Evolutionary conservation across 2,888 invertebrate species (phyloP).

Genomic region (Megaustenia siamemsis): DNA sequence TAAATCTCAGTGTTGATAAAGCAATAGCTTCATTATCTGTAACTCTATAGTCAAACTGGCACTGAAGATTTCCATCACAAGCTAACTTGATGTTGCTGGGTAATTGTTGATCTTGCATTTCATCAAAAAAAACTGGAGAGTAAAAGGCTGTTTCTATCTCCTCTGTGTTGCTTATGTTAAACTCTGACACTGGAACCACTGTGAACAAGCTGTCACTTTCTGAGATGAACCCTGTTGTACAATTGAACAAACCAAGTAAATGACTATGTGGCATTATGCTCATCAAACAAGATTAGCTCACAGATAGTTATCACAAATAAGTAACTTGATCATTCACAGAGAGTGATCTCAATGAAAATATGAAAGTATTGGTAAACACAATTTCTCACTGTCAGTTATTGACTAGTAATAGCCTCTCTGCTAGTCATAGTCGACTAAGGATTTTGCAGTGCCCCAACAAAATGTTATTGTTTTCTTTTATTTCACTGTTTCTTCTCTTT

Average conservation of each 20-base stretch:
- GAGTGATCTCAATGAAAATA: no score
- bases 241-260: conserved; percentile 9
- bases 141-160: background rate
- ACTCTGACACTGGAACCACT: background rate
- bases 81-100: conserved; percentile 60
- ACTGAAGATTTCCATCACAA: conserved; percentile 67
- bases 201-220: conserved; percentile 51
- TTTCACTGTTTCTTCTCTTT: no score
- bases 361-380: no score
- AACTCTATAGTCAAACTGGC: conserved; percentile 68
- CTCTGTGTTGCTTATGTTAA: background rate
- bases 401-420: no score
- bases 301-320: no score
- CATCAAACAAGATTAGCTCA: background rate
- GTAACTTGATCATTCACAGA: no score
- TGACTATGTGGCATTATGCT: background rate
- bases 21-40: conserved; percentile 68
- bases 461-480: no score
- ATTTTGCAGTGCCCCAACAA: no score
- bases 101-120: background rate
- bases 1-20: conserved; percentile 64
- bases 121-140: conserved; percentile 38
- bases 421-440: no score
- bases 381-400: no score
- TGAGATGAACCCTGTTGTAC: conserved; percentile 47